These are phyloP conservation scores for Tuberolachnus salignus DNA, from an alignment of 2,888 invertebrate species.

Conservation along the genomic window DNA sequence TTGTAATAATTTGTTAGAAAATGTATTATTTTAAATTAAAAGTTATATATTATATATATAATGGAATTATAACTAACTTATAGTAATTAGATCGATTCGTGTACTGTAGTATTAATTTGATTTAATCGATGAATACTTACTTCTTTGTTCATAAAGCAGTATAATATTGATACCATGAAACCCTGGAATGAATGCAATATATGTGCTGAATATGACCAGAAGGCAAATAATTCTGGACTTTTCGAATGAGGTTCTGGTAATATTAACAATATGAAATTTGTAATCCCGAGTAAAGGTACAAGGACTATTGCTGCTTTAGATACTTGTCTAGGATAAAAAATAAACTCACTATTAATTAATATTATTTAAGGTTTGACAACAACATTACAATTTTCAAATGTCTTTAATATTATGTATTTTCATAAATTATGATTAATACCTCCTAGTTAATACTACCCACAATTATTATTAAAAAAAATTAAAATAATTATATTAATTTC, in stretches of 20 bases:
- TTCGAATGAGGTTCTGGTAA: slow-evolving; percentile 71
- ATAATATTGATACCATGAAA: slow-evolving; percentile 78
- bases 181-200: slow-evolving; percentile 86
- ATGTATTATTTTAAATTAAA: no score
- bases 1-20: no score
- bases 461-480: no score
- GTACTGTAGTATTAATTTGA: not conserved
- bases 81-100: not conserved
- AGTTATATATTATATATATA: not conserved
- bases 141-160: slow-evolving; percentile 85
- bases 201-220: slow-evolving; percentile 81
- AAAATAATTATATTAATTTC: not conserved
- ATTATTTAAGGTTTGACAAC: not conserved
- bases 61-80: not conserved
- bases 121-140: slow-evolving; percentile 63
- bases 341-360: not conserved
- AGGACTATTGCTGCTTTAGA: slow-evolving; percentile 79
- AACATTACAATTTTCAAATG: not conserved
- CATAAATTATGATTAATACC: not conserved
- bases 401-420: not conserved
- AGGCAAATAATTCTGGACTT: slow-evolving; percentile 71
- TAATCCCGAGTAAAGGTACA: slow-evolving; percentile 80
- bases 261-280: slow-evolving; percentile 75
- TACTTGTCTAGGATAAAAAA: slow-evolving; percentile 71
- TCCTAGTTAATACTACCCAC: no score